These are phyloP conservation scores for Taeniopygia guttata DNA, from an alignment of 2,797 vertebrate species.

Conservation along the genomic window DNA sequence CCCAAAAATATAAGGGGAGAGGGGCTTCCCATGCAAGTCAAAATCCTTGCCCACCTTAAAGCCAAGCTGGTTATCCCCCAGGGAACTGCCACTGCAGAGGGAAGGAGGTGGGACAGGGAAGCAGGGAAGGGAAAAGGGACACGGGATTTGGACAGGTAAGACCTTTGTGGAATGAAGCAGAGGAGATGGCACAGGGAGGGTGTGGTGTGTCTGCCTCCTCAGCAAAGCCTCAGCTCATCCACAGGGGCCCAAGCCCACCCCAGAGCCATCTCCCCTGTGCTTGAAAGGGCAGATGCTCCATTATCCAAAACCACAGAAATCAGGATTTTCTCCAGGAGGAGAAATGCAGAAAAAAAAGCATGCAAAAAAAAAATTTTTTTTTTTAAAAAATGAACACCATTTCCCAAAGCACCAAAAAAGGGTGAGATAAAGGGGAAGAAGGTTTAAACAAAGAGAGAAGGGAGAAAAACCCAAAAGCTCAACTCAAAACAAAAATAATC, in stretches of 20 bases:
- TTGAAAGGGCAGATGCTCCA: not conserved
- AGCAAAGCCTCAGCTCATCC: not conserved
- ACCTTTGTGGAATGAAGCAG: accelerated
- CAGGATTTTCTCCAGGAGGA: not conserved
- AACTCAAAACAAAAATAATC: not conserved
- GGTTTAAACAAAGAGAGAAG: not conserved
- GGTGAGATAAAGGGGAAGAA: not conserved
- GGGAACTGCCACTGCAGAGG: not conserved
- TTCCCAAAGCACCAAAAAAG: not conserved
- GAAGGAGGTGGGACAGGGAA: not conserved
- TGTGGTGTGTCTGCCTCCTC: not conserved
- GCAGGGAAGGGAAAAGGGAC: not conserved
- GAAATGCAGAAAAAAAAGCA: not conserved
- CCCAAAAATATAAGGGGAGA: not conserved
- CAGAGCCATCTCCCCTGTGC: not conserved
- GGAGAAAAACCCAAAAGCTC: not conserved
- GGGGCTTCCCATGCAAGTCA: accelerated
- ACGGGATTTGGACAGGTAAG: not conserved
- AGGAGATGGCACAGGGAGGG: not conserved
- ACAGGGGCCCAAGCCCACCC: not conserved
- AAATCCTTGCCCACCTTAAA: not conserved
- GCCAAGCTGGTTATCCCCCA: not conserved
- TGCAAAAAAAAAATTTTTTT: not conserved
- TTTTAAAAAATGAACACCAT: not conserved
- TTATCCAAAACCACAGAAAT: not conserved